phyloP scores from a whole-genome alignment of 2,797 vertebrate species.

The Eulemur mongoz region DNA sequence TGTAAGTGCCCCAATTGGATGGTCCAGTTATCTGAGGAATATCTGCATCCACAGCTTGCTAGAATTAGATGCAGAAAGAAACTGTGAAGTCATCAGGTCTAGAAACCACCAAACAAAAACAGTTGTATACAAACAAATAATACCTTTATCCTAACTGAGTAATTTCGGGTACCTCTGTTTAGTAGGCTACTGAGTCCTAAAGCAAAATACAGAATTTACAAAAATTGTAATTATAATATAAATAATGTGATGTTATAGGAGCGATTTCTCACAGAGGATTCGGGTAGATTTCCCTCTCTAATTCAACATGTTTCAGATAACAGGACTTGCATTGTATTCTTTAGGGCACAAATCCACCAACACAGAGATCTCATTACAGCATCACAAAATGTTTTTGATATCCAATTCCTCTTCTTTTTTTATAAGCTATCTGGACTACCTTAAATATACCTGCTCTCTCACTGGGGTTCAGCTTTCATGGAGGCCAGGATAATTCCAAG shows the following conservation, averaged over 20 bases:
- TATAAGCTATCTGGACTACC: conserved; percentile 15
- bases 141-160: neutral
- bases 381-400: conserved; percentile 68
- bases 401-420: conserved; percentile 49
- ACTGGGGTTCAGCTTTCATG: conserved; percentile 63
- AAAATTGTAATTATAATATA: neutral
- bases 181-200: neutral
- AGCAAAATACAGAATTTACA: neutral
- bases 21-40: neutral
- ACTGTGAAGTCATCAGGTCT: neutral
- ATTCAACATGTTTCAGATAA: conserved; percentile 56
- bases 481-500: conserved; percentile 30
- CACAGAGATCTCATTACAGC: conserved; percentile 70
- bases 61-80: conserved; percentile 42
- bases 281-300: conserved; percentile 10
- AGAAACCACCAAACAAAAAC: neutral
- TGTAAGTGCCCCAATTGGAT: neutral
- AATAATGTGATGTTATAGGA: neutral
- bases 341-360: conserved; percentile 36
- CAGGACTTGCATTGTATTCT: conserved; percentile 52
- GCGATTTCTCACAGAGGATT: neutral
- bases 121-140: neutral
- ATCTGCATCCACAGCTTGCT: neutral
- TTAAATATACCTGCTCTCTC: conserved; percentile 24
- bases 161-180: neutral